These are phyloP conservation scores for Vidua chalybeata DNA, from an alignment of 2,113 vertebrate species.

Conservation along the genomic window DNA sequence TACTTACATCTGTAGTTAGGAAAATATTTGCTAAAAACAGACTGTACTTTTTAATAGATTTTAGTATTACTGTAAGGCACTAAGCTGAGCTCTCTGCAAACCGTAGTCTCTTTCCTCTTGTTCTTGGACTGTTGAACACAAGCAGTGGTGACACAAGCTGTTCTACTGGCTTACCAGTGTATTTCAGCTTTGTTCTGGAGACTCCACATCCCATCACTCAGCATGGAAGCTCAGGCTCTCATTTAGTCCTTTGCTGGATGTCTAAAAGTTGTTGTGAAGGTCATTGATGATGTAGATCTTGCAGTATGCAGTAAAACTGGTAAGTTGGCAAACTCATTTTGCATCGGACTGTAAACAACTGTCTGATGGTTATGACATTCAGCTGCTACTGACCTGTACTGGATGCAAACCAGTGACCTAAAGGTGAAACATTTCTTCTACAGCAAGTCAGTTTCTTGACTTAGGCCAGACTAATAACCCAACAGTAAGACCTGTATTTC, in stretches of 20 bases:
- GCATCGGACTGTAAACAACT: background rate
- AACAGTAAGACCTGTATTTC: background rate
- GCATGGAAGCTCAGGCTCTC: background rate
- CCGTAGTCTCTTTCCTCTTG: background rate
- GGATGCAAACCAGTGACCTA: background rate
- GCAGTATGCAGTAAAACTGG: background rate
- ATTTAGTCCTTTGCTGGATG: background rate
- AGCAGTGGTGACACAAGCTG: background rate
- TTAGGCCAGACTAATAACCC: background rate
- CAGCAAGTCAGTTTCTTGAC: background rate
- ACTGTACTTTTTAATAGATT: background rate
- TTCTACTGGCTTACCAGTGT: background rate
- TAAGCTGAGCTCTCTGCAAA: background rate
- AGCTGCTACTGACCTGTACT: background rate
- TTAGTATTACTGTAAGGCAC: background rate
- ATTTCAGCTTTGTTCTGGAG: background rate
- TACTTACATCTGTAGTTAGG: background rate
- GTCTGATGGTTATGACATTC: background rate
- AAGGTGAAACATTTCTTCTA: background rate
- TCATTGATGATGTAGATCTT: background rate
- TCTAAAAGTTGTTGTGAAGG: background rate
- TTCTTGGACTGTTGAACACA: background rate
- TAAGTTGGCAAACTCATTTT: background rate
- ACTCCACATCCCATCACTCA: background rate
- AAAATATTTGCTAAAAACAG: constrained; percentile 22